Evolutionary conservation across 2,113 vertebrate species (phyloP).

Genomic region (Strix aluco): DNA sequence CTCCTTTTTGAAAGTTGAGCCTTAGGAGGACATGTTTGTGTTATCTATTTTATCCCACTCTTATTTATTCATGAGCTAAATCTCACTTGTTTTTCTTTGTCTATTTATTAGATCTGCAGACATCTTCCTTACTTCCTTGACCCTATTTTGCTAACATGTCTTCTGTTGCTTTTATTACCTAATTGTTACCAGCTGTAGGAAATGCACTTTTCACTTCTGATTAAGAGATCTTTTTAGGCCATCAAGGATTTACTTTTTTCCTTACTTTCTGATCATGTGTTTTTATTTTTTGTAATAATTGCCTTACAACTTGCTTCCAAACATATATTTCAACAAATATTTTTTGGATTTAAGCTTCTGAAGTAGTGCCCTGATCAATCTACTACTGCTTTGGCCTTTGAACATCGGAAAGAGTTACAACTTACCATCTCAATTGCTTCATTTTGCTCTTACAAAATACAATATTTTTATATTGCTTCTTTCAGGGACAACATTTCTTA

Average conservation of each 20-base stretch:
- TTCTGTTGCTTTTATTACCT: neutral
- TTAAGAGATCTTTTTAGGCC: neutral
- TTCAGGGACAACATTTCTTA: neutral
- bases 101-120: neutral
- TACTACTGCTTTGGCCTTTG: neutral
- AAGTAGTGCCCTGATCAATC: neutral
- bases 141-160: neutral
- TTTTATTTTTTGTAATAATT: neutral
- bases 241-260: neutral
- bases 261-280: neutral
- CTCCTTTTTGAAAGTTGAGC: neutral
- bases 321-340: neutral
- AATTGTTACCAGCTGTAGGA: neutral
- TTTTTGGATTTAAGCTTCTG: neutral
- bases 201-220: neutral
- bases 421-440: neutral
- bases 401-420: neutral
- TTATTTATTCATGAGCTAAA: neutral
- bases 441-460: neutral
- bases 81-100: neutral
- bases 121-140: neutral
- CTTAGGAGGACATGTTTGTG: fast-evolving
- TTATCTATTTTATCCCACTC: neutral
- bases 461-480: neutral
- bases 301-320: neutral